phyloP scores from a whole-genome alignment of 1,140 invertebrate genomes.

The Bacillus rossius region DNA sequence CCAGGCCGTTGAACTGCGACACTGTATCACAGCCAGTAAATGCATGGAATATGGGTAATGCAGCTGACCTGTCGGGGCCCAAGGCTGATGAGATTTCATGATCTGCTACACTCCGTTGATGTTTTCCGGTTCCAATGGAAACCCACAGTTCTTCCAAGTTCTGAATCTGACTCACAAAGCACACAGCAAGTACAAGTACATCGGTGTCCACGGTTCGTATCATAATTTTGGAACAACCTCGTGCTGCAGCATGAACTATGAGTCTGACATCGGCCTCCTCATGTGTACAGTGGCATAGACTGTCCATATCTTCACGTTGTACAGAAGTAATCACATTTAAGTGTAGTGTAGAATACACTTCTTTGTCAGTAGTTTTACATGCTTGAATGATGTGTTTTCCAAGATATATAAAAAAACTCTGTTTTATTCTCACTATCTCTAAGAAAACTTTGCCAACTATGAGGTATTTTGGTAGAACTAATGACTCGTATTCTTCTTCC shows the following conservation, averaged over 20 bases:
- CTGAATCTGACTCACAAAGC: too few relatives aligned
- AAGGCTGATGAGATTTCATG: constrained; percentile 15
- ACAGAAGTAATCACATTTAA: too few relatives aligned
- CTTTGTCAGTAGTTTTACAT: too few relatives aligned
- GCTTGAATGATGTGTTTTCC: too few relatives aligned
- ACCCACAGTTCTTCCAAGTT: constrained; percentile 15
- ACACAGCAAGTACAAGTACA: constrained; percentile 13
- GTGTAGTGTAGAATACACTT: too few relatives aligned
- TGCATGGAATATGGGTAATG: constrained; percentile 1
- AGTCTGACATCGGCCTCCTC: constrained; percentile 16
- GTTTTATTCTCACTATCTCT: too few relatives aligned
- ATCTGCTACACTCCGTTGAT: constrained; percentile 5
- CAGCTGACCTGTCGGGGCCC: constrained; percentile 9
- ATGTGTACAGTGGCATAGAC: constrained; percentile 13
- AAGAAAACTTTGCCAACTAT: too few relatives aligned
- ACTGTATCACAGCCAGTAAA: constrained; percentile 5
- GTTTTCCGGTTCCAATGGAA: constrained; percentile 16
- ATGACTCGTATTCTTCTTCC: too few relatives aligned
- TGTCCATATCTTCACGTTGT: constrained; percentile 3
- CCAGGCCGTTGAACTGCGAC: background rate
- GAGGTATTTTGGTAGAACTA: too few relatives aligned
- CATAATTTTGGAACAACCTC: constrained; percentile 12
- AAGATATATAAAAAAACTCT: too few relatives aligned
- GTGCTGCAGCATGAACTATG: constrained; percentile 17
- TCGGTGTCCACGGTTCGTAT: constrained; percentile 15